These are phyloP conservation scores for Metacarcinus magister DNA, from an alignment of 2,888 invertebrate genomes.

Conservation along the genomic window DNA sequence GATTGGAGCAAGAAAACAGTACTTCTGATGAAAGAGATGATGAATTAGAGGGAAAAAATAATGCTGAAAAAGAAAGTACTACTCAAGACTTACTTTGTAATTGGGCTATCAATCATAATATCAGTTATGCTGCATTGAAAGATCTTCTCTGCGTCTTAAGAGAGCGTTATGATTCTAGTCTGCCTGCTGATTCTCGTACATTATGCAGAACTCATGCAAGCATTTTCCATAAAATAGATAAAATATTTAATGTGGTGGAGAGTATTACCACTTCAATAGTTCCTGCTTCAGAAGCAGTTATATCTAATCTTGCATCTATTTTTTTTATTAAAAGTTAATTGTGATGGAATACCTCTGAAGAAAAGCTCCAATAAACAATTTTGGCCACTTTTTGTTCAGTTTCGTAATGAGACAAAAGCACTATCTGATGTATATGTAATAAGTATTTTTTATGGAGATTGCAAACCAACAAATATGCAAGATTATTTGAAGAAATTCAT, in stretches of 20 bases:
- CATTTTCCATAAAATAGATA: conserved; percentile 5
- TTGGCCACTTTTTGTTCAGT: conserved; percentile 57
- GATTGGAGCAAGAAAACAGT: background rate
- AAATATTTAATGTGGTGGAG: conserved; percentile 55
- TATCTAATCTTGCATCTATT: conserved; percentile 31
- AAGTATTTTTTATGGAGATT: conserved; percentile 55
- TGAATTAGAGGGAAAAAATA: conserved; percentile 20
- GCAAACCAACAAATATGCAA: conserved; percentile 33
- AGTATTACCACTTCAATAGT: conserved; percentile 54
- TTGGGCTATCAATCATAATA: conserved; percentile 52
- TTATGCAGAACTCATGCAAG: conserved; percentile 21
- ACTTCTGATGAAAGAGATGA: conserved; percentile 28
- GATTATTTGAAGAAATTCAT: conserved; percentile 8
- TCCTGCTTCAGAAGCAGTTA: conserved; percentile 34
- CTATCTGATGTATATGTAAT: conserved; percentile 54
- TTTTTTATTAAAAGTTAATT: conserved; percentile 42
- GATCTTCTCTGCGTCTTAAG: background rate
- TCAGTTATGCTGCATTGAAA: conserved; percentile 54
- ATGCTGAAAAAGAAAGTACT: conserved; percentile 10
- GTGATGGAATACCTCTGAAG: conserved; percentile 39
- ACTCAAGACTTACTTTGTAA: conserved; percentile 46
- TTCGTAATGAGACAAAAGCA: conserved; percentile 47
- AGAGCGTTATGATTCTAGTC: background rate
- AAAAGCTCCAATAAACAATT: conserved; percentile 57
- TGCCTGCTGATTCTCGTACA: conserved; percentile 47